Evolutionary conservation across 2,113 vertebrate species (phyloP).

Genomic region (Pantherophis guttatus): DNA sequence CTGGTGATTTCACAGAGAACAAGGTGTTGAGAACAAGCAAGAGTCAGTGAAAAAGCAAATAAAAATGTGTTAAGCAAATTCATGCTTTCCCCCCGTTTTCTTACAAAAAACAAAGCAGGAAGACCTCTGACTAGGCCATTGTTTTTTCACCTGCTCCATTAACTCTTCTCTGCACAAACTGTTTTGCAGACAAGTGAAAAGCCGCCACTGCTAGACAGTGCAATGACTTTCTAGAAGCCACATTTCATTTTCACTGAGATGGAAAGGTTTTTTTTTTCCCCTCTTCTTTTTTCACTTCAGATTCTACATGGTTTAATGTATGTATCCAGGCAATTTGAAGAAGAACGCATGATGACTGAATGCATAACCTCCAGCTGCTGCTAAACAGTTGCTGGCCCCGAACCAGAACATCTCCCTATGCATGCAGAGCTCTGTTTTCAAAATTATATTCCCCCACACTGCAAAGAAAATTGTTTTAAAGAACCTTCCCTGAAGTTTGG

Average conservation of each 20-base stretch:
- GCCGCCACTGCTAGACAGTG: background rate
- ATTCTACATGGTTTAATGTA: background rate
- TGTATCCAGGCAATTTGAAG: background rate
- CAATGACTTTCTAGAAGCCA: background rate
- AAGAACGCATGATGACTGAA: background rate
- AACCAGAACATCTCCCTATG: background rate
- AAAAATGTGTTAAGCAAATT: background rate
- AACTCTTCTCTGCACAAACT: background rate
- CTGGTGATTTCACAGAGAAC: conserved; percentile 24
- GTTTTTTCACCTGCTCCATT: background rate
- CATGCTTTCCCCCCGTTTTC: background rate
- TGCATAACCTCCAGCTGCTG: background rate
- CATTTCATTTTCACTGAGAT: background rate
- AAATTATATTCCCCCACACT: background rate
- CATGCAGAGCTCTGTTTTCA: background rate
- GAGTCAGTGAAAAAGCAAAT: conserved; percentile 3
- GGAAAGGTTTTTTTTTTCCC: background rate
- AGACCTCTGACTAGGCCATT: conserved; percentile 8
- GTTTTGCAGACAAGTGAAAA: background rate
- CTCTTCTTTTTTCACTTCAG: background rate
- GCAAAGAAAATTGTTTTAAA: background rate
- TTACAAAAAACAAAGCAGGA: background rate
- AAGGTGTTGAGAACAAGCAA: background rate
- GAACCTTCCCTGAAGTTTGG: background rate
- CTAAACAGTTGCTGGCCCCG: background rate